Evolutionary conservation across 1,140 invertebrate species (phyloP).

Genomic region (Leptestheria dahalacensis): DNA sequence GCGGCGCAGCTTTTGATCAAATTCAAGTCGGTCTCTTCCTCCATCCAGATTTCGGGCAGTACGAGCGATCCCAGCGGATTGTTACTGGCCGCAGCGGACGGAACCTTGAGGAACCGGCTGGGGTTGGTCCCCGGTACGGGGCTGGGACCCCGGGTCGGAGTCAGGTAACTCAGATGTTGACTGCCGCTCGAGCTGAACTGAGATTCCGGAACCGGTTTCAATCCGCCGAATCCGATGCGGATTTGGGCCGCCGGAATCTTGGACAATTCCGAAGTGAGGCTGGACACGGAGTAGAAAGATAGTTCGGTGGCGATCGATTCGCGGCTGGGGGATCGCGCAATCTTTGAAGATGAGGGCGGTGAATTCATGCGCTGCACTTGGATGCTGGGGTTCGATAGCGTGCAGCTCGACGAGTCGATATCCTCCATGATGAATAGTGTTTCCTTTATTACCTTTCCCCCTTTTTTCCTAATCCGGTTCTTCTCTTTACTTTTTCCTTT

Average conservation of each 20-base stretch:
- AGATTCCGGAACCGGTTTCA: slow-evolving; percentile 18
- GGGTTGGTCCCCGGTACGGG: slow-evolving; percentile 37
- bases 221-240: slow-evolving; percentile 15
- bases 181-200: slow-evolving; percentile 26
- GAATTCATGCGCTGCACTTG: slow-evolving; percentile 2
- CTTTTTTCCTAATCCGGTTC: too few species aligned
- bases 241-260: slow-evolving; percentile 14
- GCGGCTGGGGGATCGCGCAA: slow-evolving; percentile 60
- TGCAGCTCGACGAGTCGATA: too few species aligned
- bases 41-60: slow-evolving; percentile 51
- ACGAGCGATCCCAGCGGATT: slow-evolving; percentile 29
- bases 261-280: slow-evolving; percentile 23
- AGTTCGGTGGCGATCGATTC: slow-evolving; percentile 67
- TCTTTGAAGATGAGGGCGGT: slow-evolving; percentile 22
- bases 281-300: slow-evolving; percentile 61
- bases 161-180: slow-evolving; percentile 28
- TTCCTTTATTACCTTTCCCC: too few species aligned
- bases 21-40: slow-evolving; percentile 56
- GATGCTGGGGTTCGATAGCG: slow-evolving; percentile 8
- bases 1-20: slow-evolving; percentile 56
- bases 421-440: too few species aligned
- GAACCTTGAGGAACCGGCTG: slow-evolving; percentile 13
- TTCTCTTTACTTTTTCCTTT: too few species aligned
- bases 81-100: slow-evolving; percentile 15
- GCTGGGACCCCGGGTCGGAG: slow-evolving; percentile 44